Evolutionary conservation across 2,113 vertebrate species (phyloP).

Genomic region (Thermophis baileyi): DNA sequence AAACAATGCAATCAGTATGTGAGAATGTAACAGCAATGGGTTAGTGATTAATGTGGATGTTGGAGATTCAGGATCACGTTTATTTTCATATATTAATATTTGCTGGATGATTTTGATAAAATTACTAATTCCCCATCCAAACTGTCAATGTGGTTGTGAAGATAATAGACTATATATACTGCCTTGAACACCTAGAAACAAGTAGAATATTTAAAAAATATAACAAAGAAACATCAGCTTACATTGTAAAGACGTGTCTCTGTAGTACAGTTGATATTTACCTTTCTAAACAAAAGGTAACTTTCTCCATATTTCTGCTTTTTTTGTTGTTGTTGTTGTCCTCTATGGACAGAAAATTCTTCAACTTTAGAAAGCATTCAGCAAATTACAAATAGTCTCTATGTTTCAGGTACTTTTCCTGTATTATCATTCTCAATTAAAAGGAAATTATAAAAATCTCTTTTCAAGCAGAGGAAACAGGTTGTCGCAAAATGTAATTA

Average conservation of each 20-base stretch:
- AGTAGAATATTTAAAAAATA: neutral
- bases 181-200: neutral
- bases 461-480: conserved; percentile 38
- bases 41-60: neutral
- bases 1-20: neutral
- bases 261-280: neutral
- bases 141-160: neutral
- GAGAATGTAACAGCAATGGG: neutral
- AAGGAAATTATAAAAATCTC: conserved; percentile 46
- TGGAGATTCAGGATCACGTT: neutral
- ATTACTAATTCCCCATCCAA: neutral
- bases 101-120: neutral
- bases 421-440: conserved; percentile 31
- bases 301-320: neutral
- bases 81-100: neutral
- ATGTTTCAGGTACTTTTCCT: conserved; percentile 15
- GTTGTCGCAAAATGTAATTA: conserved; percentile 47
- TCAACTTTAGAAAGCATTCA: conserved; percentile 14
- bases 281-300: neutral
- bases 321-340: neutral
- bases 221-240: neutral
- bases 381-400: conserved; percentile 22
- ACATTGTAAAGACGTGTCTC: neutral
- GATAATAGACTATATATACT: neutral
- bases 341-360: neutral